A percentile compares a stretch with the other conserved stretches of the same genome.
These are phyloP conservation scores for Oreochromis grahami DNA, from an alignment of 2,797 vertebrate genomes.

Conservation along the genomic window DNA sequence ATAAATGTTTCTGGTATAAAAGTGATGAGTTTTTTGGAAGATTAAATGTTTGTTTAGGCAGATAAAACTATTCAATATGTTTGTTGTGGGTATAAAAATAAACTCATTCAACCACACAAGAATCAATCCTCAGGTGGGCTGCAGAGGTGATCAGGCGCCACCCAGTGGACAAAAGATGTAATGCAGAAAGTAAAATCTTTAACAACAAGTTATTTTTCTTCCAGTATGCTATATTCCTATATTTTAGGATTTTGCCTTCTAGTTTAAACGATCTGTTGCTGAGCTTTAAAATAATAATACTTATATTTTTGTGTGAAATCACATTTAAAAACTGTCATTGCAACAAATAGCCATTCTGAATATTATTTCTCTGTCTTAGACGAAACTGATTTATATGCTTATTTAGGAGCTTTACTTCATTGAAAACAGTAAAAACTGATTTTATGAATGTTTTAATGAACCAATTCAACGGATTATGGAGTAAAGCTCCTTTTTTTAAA, in stretches of 20 bases:
- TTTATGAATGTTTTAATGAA: neutral
- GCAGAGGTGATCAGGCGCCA: slow-evolving; percentile 33
- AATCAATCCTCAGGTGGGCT: neutral
- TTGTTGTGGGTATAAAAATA: neutral
- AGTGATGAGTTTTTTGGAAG: neutral
- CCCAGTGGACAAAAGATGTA: slow-evolving; percentile 22
- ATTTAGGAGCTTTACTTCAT: neutral
- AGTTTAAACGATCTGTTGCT: neutral
- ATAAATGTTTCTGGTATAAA: neutral
- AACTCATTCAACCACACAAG: neutral
- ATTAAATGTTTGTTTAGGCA: neutral
- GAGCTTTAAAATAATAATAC: neutral
- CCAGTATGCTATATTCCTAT: neutral
- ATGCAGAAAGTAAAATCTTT: neutral
- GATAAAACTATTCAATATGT: neutral
- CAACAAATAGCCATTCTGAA: neutral
- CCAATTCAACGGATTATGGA: neutral
- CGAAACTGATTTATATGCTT: neutral
- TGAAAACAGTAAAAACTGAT: neutral
- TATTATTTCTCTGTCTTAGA: neutral
- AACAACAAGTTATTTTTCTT: neutral
- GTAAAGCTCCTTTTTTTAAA: neutral
- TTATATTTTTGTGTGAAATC: neutral
- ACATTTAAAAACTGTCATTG: neutral
- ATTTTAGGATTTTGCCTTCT: neutral